Conservation (phyloP, 2,113 vertebrate genomes). For the Mellivora capensis region DNA sequence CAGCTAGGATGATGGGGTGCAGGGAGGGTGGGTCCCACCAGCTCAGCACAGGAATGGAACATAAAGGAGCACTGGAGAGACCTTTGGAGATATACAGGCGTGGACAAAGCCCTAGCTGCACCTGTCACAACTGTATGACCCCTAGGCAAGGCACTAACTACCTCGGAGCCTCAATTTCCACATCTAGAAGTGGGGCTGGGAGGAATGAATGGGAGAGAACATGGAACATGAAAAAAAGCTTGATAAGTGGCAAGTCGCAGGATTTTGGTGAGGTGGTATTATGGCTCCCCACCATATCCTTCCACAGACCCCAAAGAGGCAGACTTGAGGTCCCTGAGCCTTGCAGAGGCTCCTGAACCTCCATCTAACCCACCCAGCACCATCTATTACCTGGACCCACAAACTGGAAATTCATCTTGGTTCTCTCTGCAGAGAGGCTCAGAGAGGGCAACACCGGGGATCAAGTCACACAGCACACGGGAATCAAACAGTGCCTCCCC, state of each 20-base stretch:
- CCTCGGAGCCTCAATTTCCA: background rate
- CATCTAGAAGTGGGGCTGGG: background rate
- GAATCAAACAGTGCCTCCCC: background rate
- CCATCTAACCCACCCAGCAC: background rate
- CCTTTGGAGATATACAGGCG: background rate
- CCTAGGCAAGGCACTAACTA: background rate
- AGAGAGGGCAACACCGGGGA: background rate
- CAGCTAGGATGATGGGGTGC: background rate
- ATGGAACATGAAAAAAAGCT: background rate
- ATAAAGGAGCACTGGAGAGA: background rate
- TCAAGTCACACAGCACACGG: background rate
- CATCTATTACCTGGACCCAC: background rate
- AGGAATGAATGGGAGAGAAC: background rate
- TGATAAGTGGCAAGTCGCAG: background rate
- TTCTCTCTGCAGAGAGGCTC: background rate
- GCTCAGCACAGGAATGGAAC: background rate
- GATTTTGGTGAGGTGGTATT: background rate
- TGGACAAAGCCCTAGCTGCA: background rate
- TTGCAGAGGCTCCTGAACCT: background rate
- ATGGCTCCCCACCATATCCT: background rate
- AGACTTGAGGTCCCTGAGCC: background rate
- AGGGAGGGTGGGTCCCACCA: background rate
- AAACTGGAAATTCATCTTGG: background rate
- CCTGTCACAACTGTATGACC: background rate
- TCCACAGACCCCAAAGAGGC: background rate